Evolutionary conservation across 2,888 invertebrate genomes (phyloP), one percentile per base, ranked within the genome.

Genomic region (Fragum fragum): DNA sequence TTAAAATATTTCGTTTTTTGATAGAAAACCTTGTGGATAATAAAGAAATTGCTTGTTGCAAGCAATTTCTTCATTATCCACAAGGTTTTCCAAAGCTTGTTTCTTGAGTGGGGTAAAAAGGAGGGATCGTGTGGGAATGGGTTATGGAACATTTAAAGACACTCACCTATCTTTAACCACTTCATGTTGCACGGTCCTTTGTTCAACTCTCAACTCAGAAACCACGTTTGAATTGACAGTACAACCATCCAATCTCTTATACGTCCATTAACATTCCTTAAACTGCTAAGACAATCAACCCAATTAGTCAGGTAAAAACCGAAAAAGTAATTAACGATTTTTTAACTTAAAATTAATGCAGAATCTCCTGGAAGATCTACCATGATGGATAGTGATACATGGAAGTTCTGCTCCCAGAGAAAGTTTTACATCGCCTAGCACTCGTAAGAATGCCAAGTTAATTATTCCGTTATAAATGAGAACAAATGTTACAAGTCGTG

Each of bases 141-240:
- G 52, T 52, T 21, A n/a, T n/a, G n/a, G n/a, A n/a, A n/a, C n/a
- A n/a, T n/a, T n/a, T n/a, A n/a, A n/a, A 14, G 26, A 23, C 59
- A 59, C 59, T 59, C 28, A 59, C 59, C 59, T 28, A 59, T 59
- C 59, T 59, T 59, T 7, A 59, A 7, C 59, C 59, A 59, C 26
- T 59, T 59, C 59, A 59, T 59, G 26, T 6, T 59, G 5, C 16
- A 16, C 3, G 21, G 28, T 23, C 1, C 16, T 26, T 28, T 28
- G 16, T 26, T 2, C 23, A 59, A 9, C 26, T 23, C 57, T 23
- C 11, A 57, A 36, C 3, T 6, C 32, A 36, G 32, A 36, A 3
- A 6, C 9, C 32, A 36, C 32, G 32, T 36, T 36, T 59, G 59
- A 26, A 1, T 9, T 14, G 16, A 26, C 0, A 26, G 28, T 1